These are phyloP conservation scores for Ennomos erosarius DNA, from an alignment of 2,888 invertebrate genomes.

Conservation along the genomic window DNA sequence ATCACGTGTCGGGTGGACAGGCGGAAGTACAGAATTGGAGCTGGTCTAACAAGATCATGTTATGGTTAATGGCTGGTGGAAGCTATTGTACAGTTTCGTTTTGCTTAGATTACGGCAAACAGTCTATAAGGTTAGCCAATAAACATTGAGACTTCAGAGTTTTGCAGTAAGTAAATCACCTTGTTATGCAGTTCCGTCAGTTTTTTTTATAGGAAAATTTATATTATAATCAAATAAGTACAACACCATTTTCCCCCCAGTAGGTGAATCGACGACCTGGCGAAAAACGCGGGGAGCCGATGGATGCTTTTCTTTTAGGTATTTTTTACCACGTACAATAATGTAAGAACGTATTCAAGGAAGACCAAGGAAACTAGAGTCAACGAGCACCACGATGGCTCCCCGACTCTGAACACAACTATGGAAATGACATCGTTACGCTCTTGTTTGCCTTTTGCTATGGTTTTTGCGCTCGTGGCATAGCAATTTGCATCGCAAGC, in stretches of 20 bases:
- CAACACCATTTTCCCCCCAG: no score
- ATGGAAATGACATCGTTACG: slow-evolving; percentile 35
- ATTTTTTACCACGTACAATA: not conserved
- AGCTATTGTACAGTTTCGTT: no score
- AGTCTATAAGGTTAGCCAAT: no score
- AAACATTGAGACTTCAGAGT: no score
- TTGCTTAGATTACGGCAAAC: no score
- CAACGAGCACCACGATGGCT: slow-evolving; percentile 15
- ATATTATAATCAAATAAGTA: no score
- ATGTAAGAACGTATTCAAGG: slow-evolving; percentile 7
- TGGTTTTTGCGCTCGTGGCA: slow-evolving; percentile 40
- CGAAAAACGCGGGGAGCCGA: no score
- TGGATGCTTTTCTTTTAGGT: no score
- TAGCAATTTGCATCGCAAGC: slow-evolving; percentile 39
- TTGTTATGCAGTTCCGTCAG: no score
- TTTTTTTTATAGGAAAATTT: no score
- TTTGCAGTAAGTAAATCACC: no score
- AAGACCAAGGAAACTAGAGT: slow-evolving; percentile 13
- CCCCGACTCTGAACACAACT: slow-evolving; percentile 21
- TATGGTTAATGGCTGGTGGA: not conserved
- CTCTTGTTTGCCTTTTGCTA: slow-evolving; percentile 30
- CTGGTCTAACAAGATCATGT: not conserved
- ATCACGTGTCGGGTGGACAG: slow-evolving; percentile 8
- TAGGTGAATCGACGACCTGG: no score
- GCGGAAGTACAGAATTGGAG: slow-evolving; percentile 5